Evolutionary conservation across 2,888 invertebrate species (phyloP), one percentile per base, ranked within the genome.

Genomic region (Pachydiplax longipennis): DNA sequence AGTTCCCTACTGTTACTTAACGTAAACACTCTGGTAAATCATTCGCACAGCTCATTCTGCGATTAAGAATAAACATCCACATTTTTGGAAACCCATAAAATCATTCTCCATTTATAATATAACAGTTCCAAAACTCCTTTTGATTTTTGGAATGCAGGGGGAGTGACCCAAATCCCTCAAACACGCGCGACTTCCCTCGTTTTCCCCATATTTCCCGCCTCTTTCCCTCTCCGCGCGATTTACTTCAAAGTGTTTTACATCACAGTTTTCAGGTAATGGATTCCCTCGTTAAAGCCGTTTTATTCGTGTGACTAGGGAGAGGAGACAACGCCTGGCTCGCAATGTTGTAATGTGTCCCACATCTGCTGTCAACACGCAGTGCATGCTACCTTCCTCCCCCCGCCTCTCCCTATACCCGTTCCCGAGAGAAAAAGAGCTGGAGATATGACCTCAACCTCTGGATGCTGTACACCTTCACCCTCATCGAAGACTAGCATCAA

Each of bases 291-390:
- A 83, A 83, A 58, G 83, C 53, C 83, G 83, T 83, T 83, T 83
- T 83, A 83, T 83, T 83, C 83, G 83, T 31, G 58, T 12, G 53
- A 35, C 31, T 31, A 31, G 83, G 35, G 81, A 48, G 81, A 44
- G 12, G 83, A 83, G 83, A 83, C 83, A 83, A 83, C 83, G 83
- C 83, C 83, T 83, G 83, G 83, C 53, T 83, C 58, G 83, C 83
- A 53, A 83, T 53, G 83, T 83, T 83, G 83, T 83, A 83, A 83
- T 83, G 83, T 83, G 83, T 83, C 83, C 83, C 83, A 83, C 83
- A 83, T 83, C 83, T 58, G 15, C 83, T 83, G 83, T 83, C 83
- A 83, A 83, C 83, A 83, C 83, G 58, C 18, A 58, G 58, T 44
- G 35, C 37, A 18, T 31, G 83, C 83, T 58, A 58, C 83, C 83